Conservation (phyloP, 2,797 vertebrate genomes). For the Silurus aristotelis region DNA sequence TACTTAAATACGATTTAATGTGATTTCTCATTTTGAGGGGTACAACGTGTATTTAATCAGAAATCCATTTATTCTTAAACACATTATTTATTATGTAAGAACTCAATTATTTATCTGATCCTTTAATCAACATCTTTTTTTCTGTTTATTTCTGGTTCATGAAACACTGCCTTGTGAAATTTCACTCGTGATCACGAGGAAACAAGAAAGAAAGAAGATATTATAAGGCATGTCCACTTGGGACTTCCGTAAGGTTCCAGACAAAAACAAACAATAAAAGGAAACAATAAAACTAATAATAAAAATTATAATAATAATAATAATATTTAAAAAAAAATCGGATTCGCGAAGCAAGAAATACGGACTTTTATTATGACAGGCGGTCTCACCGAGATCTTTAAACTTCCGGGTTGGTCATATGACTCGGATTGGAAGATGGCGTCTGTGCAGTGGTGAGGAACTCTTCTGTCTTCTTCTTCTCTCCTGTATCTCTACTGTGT, state of each 20-base stretch:
- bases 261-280: no score
- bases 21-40: not conserved
- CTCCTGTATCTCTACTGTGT: no score
- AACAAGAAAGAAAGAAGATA: no score
- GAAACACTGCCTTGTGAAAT: not conserved
- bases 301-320: not conserved
- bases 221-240: no score
- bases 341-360: not conserved
- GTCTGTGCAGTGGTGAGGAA: constrained; percentile 76
- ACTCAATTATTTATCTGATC: not conserved
- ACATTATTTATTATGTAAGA: not conserved
- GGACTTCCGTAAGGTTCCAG: no score
- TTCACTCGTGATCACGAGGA: not conserved
- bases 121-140: not conserved
- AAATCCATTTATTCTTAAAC: not conserved
- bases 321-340: not conserved
- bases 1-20: not conserved
- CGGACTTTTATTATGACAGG: constrained; percentile 12
- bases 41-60: not conserved
- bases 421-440: constrained; percentile 72
- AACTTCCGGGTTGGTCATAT: constrained; percentile 64
- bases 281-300: no score
- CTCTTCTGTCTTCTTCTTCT: no score
- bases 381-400: not conserved
- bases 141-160: not conserved